Percentiles rank a stretch among this genome's conserved stretches.
These are phyloP conservation scores for Lathamus discolor DNA, from an alignment of 2,113 vertebrate species.

Conservation along the genomic window DNA sequence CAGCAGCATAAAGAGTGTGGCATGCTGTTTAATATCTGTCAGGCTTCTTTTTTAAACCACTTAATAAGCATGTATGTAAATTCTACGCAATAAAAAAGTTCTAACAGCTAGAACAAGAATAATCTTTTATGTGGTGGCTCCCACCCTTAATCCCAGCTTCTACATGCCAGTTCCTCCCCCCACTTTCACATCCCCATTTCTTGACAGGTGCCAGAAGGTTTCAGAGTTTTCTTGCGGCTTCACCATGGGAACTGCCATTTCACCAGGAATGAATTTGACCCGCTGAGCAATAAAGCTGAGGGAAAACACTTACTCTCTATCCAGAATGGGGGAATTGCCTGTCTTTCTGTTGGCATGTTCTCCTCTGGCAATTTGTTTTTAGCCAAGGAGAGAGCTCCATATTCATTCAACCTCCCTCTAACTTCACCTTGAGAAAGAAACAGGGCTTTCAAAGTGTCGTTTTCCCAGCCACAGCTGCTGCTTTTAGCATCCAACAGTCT, in stretches of 20 bases:
- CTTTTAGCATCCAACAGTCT: conserved; percentile 64
- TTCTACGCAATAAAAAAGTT: conserved; percentile 68
- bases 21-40: conserved; percentile 72
- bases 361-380: background rate
- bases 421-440: conserved; percentile 57
- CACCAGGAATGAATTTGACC: conserved; percentile 59
- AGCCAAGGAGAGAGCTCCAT: background rate
- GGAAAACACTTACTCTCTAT: background rate
- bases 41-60: conserved; percentile 71
- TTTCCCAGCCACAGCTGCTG: conserved; percentile 62
- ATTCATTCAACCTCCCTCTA: conserved; percentile 16
- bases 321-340: conserved; percentile 8
- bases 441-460: conserved; percentile 27
- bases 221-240: conserved; percentile 38
- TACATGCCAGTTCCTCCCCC: conserved; percentile 56
- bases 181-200: conserved; percentile 59
- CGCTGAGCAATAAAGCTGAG: conserved; percentile 54
- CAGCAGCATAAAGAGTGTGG: conserved; percentile 69
- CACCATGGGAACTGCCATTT: conserved; percentile 62
- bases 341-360: conserved; percentile 6
- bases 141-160: conserved; percentile 65
- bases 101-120: conserved; percentile 68
- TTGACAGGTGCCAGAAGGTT: conserved; percentile 67
- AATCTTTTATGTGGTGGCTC: conserved; percentile 69
- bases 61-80: conserved; percentile 74